These are phyloP conservation scores for Heterodera carotae DNA, from an alignment of 1,140 invertebrate species.

Conservation along the genomic window DNA sequence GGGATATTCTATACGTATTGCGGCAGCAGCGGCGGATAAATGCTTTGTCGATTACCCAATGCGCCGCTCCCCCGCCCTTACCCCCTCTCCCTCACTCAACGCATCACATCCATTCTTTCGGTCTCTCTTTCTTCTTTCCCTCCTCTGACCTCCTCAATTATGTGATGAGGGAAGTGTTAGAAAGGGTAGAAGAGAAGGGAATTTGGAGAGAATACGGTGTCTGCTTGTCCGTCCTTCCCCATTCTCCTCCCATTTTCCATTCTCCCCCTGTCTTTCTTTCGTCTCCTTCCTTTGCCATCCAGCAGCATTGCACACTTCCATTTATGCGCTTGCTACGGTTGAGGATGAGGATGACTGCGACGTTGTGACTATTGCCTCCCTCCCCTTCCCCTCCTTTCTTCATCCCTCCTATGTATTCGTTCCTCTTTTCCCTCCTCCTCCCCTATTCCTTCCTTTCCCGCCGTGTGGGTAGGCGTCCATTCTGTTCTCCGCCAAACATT, in stretches of 20 bases:
- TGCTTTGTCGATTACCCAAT: background rate
- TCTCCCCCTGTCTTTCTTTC: background rate
- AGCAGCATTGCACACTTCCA: conserved; percentile 14
- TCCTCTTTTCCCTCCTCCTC: background rate
- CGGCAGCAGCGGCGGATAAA: background rate
- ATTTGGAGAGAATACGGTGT: background rate
- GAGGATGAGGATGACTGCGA: conserved; percentile 5
- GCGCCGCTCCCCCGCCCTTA: background rate
- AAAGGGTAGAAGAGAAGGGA: background rate
- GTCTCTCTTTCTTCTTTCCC: conserved; percentile 11
- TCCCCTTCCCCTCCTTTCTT: background rate
- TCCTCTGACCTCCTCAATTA: background rate
- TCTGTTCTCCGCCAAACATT: background rate
- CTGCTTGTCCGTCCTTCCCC: conserved; percentile 16
- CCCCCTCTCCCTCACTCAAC: background rate
- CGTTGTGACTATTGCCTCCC: conserved; percentile 24
- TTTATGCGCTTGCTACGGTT: conserved; percentile 9
- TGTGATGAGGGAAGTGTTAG: background rate
- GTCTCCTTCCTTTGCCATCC: background rate
- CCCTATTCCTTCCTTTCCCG: background rate
- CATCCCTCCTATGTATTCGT: conserved; percentile 13
- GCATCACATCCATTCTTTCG: background rate
- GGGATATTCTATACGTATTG: conserved; percentile 1
- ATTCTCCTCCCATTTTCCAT: background rate
- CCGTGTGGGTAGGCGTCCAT: conserved; percentile 1